phyloP scores from a whole-genome alignment of 2,888 invertebrate genomes.

The Odontothrips loti region DNA sequence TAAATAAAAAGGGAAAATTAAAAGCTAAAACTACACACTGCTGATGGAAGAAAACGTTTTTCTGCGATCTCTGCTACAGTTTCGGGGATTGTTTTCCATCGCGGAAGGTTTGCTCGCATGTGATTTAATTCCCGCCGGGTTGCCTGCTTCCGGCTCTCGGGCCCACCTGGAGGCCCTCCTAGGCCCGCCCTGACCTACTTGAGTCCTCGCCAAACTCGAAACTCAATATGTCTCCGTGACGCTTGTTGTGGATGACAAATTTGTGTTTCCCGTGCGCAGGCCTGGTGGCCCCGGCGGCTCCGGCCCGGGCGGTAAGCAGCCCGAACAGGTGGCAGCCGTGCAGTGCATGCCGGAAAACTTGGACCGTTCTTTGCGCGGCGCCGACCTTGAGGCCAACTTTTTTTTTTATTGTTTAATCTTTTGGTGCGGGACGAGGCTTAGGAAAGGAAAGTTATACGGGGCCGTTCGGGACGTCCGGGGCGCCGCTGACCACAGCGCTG shows the following conservation, averaged over 20 bases:
- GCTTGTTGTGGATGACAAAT: constrained; percentile 1
- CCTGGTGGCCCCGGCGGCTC: neutral
- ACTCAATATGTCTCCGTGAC: neutral
- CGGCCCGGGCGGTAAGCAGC: neutral
- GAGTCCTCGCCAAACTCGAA: neutral
- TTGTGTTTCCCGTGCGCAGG: neutral
- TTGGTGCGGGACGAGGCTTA: neutral
- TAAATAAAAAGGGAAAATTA: too few species aligned
- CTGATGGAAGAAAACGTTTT: too few species aligned
- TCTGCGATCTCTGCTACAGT: too few species aligned
- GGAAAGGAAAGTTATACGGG: neutral
- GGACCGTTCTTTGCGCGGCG: neutral
- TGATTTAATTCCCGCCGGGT: too few species aligned
- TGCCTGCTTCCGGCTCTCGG: too few species aligned
- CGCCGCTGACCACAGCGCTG: neutral
- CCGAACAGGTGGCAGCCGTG: neutral
- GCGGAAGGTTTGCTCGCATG: too few species aligned
- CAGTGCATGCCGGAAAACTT: neutral
- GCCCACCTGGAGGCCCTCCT: too few species aligned
- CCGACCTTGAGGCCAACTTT: constrained; percentile 1
- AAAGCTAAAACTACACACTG: too few species aligned
- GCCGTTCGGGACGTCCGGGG: neutral
- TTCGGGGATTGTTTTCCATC: too few species aligned
- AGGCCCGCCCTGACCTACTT: too few species aligned
- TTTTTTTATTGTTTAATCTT: constrained; percentile 5